phyloP scores from a whole-genome alignment of 2,113 vertebrate genomes.

The Xyrauchen texanus region DNA sequence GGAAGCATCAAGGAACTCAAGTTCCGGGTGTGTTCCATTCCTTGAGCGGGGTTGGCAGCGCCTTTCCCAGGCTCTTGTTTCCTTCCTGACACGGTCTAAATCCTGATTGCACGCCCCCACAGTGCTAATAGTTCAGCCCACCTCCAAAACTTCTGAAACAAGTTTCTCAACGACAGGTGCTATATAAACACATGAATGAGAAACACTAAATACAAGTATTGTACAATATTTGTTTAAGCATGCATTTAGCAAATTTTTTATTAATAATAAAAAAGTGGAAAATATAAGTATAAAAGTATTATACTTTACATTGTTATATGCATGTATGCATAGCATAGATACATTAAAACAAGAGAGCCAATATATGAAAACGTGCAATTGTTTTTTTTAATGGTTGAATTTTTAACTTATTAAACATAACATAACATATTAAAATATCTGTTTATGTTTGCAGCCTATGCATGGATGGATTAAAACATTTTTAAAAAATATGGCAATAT shows the following conservation, averaged over 20 bases:
- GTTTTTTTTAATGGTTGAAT: not conserved
- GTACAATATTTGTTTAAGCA: too few species aligned
- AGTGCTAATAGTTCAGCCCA: constrained; percentile 57
- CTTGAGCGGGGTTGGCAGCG: constrained; percentile 27
- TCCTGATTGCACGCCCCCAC: constrained; percentile 32
- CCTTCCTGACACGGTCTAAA: constrained; percentile 55
- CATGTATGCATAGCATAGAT: too few species aligned
- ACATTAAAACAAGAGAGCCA: not conserved
- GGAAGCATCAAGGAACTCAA: constrained; percentile 54
- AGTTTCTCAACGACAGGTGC: constrained; percentile 64
- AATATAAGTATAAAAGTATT: too few species aligned
- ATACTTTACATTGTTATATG: too few species aligned
- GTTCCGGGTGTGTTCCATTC: constrained; percentile 70
- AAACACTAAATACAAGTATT: not conserved
- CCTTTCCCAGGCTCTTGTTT: constrained; percentile 45
- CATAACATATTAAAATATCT: not conserved
- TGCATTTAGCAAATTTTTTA: too few species aligned
- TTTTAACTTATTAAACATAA: too few species aligned
- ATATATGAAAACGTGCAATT: not conserved
- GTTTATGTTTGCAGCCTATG: too few species aligned
- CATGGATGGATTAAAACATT: too few species aligned
- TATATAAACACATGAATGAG: constrained; percentile 10
- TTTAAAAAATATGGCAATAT: too few species aligned
- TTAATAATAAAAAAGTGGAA: too few species aligned
- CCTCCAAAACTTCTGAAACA: constrained; percentile 46